Evolutionary conservation across 2,888 invertebrate species (phyloP).

Genomic region (Folsomia manolachei): DNA sequence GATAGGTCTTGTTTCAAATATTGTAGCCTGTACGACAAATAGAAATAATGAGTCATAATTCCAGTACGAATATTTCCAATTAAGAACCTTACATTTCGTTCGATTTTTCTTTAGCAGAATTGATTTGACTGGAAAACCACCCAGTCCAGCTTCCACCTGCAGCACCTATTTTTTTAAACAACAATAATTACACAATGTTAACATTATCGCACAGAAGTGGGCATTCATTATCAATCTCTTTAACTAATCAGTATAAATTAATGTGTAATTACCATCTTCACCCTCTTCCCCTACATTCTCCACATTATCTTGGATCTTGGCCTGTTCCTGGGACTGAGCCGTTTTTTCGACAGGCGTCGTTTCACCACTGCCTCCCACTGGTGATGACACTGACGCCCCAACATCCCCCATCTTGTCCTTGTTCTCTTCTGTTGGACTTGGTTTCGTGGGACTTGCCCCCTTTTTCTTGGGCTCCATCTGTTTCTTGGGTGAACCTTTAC

Average conservation of each 20-base stretch:
- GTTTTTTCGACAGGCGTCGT: too few relatives aligned
- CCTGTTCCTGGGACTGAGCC: too few relatives aligned
- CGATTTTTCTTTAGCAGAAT: slow-evolving; percentile 44
- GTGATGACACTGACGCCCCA: neutral
- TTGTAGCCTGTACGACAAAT: slow-evolving; percentile 39
- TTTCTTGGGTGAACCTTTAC: too few relatives aligned
- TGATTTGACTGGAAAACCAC: slow-evolving; percentile 43
- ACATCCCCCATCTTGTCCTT: neutral
- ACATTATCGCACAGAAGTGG: too few relatives aligned
- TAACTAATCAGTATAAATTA: too few relatives aligned
- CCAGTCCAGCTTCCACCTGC: slow-evolving; percentile 11
- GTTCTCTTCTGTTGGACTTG: neutral
- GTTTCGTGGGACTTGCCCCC: neutral
- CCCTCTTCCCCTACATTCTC: neutral
- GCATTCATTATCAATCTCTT: too few relatives aligned
- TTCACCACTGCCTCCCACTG: too few relatives aligned
- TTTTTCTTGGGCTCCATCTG: neutral
- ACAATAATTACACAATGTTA: too few relatives aligned
- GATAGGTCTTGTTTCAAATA: slow-evolving; percentile 50
- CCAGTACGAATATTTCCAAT: neutral
- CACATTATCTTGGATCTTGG: neutral
- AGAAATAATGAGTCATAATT: neutral
- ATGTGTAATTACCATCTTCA: too few relatives aligned
- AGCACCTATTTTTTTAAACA: too few relatives aligned
- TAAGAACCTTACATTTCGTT: slow-evolving; percentile 30